Evolutionary conservation across 2,113 vertebrate genomes (phyloP), one percentile per base, ranked within the genome.

Genomic region (Danionella cerebrum): DNA sequence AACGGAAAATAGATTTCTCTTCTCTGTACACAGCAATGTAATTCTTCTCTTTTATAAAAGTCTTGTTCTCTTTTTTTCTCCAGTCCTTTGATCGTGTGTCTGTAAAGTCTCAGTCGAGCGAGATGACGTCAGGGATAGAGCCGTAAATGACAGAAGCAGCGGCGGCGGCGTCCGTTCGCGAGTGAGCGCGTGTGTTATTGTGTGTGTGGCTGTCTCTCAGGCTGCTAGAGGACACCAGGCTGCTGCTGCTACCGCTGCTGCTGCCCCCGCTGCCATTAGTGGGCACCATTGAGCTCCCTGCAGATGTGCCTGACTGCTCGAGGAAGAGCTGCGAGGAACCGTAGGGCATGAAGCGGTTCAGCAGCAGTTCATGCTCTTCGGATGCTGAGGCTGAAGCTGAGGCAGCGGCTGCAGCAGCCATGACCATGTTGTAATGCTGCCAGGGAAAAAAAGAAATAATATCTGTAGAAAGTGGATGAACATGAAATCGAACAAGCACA

Each of bases 1-100:
- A 95, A 96, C 95, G 94, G 93, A 98, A 98, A 98, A 98, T 98
- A 98, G 92, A 98, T 95, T 96, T 92, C 91, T 97, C 92, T 95
- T 98, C 94, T 98, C 95, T 98, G 95, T 98, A 98, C 96, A 98
- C 89, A 87, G 84, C 84, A 84, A 82, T 83, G 77, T 82, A 60
- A 41, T 69, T 66, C 35, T 69, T 59, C 85, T 85, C 84, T 81
- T 85, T 89, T 90, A 91, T 89, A 86, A 82, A 79, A 48, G 66
- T 82, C 81, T 86, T 85, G 82, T 80, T 78, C 80, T 86, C 81
- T 79, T 83, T 81, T 84, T 74, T 83, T 73, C 33, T 42, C 57
- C 18, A 4, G 9, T 45, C 50, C 42, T 53, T 62, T 27, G 22
- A 18, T 25, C 24, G 10, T 4, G 22, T 39, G 63, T 65, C 57